Evolutionary conservation across 2,797 vertebrate genomes (phyloP), one percentile per base, ranked within the genome.

Genomic region (Brachyalestes nurse): DNA sequence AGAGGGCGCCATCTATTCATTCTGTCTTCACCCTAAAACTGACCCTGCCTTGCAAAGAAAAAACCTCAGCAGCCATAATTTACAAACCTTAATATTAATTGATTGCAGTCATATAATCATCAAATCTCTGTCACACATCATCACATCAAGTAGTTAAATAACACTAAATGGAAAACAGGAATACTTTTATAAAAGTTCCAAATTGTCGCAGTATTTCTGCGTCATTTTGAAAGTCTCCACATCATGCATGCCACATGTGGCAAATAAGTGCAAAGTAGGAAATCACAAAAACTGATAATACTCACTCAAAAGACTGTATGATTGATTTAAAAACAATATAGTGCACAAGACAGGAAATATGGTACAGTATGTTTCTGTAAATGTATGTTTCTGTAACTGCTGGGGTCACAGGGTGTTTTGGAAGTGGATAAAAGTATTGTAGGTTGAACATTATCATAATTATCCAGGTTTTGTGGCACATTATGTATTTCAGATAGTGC

Each of bases 1-100:
- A 69, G 83, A 73, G 74, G 87, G 82, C 66, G 78, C 28, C 65
- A 69, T 67, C 21, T 70, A 6, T 55, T 51, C 21, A 70, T 49
- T 5, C n/a, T 47, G 13, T 6, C 21, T 58, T 58, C 34, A 73
- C 19, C 2, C 5, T 9, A n/a, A 72, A 72, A 40, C 19, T 6
- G 21, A 49, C 21, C 40, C n/a, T 69, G 21, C n/a, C n/a, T 47
- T 49, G 2, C 5, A 23, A 67, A 69, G 8, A 47, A 6, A 49
- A 51, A 69, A 25, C n/a, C n/a, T 40, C 19, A 49, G 55, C 38
- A 72, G 28, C 58, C 61, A 55, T 25, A n/a, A 79, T 72, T 45
- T 8, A 23, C 16, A 55, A 47, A 16, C 42, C 0, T 70, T 79
- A 62, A 61, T 19, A 23, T 62, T 72, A 47, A 53, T 71, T 17